These are phyloP conservation scores for Zaprionus bogoriensis DNA, from an alignment of 2,888 invertebrate species.

Conservation along the genomic window DNA sequence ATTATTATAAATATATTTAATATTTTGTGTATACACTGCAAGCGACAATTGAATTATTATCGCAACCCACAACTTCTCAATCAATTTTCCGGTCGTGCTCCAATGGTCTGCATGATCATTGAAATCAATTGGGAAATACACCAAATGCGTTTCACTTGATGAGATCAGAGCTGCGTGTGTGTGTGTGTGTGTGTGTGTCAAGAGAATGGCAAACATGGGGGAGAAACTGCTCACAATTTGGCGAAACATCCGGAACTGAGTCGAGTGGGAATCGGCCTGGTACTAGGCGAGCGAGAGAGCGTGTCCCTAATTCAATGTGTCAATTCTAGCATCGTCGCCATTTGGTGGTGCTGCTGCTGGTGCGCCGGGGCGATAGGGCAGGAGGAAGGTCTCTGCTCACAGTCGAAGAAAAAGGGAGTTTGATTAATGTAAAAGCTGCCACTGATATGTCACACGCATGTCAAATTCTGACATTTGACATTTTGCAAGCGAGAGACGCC, in stretches of 20 bases:
- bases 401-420: slow-evolving; percentile 81
- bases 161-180: slow-evolving; percentile 34
- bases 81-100: neutral
- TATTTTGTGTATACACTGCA: too few relatives aligned
- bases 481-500: slow-evolving; percentile 76
- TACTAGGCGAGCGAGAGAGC: slow-evolving; percentile 46
- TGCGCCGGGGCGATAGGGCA: neutral
- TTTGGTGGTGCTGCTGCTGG: slow-evolving; percentile 26
- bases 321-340: slow-evolving; percentile 63
- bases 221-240: slow-evolving; percentile 8
- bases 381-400: neutral
- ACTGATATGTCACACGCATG: slow-evolving; percentile 84
- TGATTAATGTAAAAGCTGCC: slow-evolving; percentile 84
- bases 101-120: slow-evolving; percentile 18
- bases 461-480: slow-evolving; percentile 84
- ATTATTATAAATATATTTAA: too few relatives aligned
- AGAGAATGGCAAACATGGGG: slow-evolving; percentile 2
- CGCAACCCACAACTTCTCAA: neutral
- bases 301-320: slow-evolving; percentile 75
- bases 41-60: too few relatives aligned
- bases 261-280: slow-evolving; percentile 7
- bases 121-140: slow-evolving; percentile 22
- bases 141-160: slow-evolving; percentile 51
- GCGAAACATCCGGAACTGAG: slow-evolving; percentile 23
- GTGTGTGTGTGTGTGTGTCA: neutral